These are phyloP conservation scores for Halichoeres trimaculatus DNA, from an alignment of 2,113 vertebrate genomes.

Conservation along the genomic window DNA sequence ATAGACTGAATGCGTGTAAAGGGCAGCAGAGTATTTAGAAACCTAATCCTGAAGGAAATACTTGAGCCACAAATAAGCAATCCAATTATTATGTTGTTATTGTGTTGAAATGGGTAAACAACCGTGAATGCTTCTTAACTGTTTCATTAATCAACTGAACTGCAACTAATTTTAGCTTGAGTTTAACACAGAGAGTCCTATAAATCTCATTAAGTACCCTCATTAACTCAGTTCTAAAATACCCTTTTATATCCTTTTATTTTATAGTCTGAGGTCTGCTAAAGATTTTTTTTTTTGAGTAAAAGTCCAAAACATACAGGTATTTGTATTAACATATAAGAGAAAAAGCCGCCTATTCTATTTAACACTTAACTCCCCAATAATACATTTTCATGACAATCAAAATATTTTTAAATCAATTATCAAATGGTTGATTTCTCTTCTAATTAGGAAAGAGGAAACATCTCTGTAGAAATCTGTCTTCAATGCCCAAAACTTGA, in stretches of 20 bases:
- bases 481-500: no score
- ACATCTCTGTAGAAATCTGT: no score
- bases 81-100: constrained; percentile 21
- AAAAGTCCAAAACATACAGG: no score
- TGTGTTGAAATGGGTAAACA: constrained; percentile 13
- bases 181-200: not conserved
- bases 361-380: no score
- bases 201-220: not conserved
- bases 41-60: constrained; percentile 35
- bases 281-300: not conserved
- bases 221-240: not conserved
- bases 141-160: not conserved
- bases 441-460: no score
- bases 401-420: no score
- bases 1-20: constrained; percentile 14
- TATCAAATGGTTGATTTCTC: no score
- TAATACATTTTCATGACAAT: no score
- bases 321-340: no score
- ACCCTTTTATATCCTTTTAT: no score
- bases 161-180: not conserved
- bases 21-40: constrained; percentile 13
- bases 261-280: no score
- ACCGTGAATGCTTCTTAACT: constrained; percentile 5
- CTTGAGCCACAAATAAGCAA: constrained; percentile 9
- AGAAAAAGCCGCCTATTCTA: no score